Evolutionary conservation across 2,113 vertebrate species (phyloP), one percentile per base, ranked within the genome.

Genomic region (Chaetodon auriga): DNA sequence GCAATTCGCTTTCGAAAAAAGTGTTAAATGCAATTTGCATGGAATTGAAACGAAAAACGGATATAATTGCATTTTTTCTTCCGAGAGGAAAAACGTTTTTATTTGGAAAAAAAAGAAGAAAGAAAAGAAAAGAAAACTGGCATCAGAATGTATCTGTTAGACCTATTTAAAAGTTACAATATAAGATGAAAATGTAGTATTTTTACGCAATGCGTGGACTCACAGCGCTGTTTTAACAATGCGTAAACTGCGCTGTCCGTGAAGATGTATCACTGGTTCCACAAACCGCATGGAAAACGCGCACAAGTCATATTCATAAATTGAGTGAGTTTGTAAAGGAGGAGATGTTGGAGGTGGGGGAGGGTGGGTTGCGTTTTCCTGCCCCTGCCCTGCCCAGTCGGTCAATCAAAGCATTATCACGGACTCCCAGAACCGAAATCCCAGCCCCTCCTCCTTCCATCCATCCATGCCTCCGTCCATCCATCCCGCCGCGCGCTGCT

Each of bases 391-490:
- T 57, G 43, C 6, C 68, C 55, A 53, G 43, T 54, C 48, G 48
- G 83, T 62, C 86, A 79, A 16, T 84, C 69, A 81, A 80, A 75
- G 78, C 68, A 85, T 78, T 82, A 89, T 89, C 83, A 82, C 48
- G 55, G 68, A 63, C 53, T 74, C 61, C 15, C 72, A 62, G 45
- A 16, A 68, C 60, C 69, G 30, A 82, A 58, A 55, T 65, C 72
- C 60, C 16, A 68, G 48, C 79, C 19, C 41, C 36, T 49, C 77
- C 71, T 10, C 43, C 45, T 19, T 74, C 43, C 45, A 23, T 73
- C 38, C 66, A 58, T 81, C 36, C 76, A n/a, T 65, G 72, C 60
- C n/a, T 58, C 49, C 38, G 12, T 60, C 46, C 60, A n/a, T 25
- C 75, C 55, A 36, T 76, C 57, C 68, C 57, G 0, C n/a, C 12